Evolutionary conservation across 2,797 vertebrate species (phyloP).

Genomic region (Cichlasoma orientale): DNA sequence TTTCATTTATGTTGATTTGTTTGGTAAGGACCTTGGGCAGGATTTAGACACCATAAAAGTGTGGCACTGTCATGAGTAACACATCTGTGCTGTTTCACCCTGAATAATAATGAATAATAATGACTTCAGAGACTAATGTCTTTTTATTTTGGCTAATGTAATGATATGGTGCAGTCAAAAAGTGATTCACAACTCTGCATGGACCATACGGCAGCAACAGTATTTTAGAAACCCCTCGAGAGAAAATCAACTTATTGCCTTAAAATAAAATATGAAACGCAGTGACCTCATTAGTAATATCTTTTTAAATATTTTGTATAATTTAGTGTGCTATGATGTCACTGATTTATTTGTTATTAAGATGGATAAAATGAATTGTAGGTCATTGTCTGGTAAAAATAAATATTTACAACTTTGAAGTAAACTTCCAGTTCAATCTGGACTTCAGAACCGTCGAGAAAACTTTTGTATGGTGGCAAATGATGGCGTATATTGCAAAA

Average conservation of each 20-base stretch:
- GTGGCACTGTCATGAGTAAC: neutral
- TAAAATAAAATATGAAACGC: neutral
- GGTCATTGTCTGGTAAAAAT: neutral
- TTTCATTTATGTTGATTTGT: neutral
- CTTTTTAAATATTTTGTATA: neutral
- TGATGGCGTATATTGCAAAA: neutral
- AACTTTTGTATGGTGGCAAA: neutral
- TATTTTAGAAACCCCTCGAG: conserved; percentile 2
- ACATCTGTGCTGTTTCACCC: neutral
- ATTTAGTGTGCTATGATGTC: neutral
- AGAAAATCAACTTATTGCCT: neutral
- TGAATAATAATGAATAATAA: conserved; percentile 2
- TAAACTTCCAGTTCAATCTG: neutral
- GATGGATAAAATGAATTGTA: neutral
- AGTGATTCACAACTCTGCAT: neutral
- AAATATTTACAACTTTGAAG: neutral
- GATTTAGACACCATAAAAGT: neutral
- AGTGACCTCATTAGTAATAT: neutral
- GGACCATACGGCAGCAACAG: neutral
- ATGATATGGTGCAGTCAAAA: neutral
- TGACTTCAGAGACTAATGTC: neutral
- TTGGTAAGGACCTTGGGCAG: neutral
- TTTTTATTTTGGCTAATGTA: conserved; percentile 6
- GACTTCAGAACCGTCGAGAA: neutral
- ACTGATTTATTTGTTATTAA: neutral